phyloP scores from a whole-genome alignment of 1,140 invertebrate genomes.

The Drosophila pandora region DNA sequence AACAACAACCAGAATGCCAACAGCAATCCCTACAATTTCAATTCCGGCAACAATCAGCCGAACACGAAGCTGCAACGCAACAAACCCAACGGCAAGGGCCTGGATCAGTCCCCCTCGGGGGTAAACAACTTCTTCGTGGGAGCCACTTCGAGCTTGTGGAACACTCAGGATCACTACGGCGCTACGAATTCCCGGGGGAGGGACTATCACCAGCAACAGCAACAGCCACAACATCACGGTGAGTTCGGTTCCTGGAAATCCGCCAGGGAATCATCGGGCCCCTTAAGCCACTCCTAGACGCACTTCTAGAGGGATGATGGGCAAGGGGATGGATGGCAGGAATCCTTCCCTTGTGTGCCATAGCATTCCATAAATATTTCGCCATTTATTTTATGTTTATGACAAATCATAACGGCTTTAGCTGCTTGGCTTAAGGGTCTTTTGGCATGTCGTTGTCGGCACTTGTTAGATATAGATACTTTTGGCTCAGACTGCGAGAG shows the following conservation, averaged over 20 bases:
- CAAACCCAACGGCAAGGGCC: conserved; percentile 54
- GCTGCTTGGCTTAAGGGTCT: conserved; percentile 73
- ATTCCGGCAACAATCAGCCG: conserved; percentile 40
- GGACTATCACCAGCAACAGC: conserved; percentile 71
- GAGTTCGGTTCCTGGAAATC: conserved; percentile 29
- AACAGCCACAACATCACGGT: conserved; percentile 60
- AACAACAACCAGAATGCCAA: conserved; percentile 56
- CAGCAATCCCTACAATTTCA: conserved; percentile 45
- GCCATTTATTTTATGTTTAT: conserved; percentile 83
- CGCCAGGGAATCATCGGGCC: conserved; percentile 14
- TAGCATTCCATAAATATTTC: conserved; percentile 77
- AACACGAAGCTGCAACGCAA: conserved; percentile 71
- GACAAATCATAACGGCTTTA: conserved; percentile 82
- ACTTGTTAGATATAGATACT: conserved; percentile 78
- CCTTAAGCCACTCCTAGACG: conserved; percentile 19
- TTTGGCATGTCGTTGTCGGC: conserved; percentile 67
- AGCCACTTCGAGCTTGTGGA: conserved; percentile 78
- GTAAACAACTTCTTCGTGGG: conserved; percentile 75
- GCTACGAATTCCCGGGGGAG: conserved; percentile 49
- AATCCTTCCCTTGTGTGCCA: conserved; percentile 36
- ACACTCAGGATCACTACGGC: conserved; percentile 70
- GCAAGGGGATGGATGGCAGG: neutral
- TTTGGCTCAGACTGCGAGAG: conserved; percentile 48
- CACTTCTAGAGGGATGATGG: conserved; percentile 11
- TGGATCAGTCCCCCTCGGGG: conserved; percentile 53